Base-by-base conservation (phyloP, 2,797 vertebrate genomes). In the Scolopax bukidnonensis region DNA sequence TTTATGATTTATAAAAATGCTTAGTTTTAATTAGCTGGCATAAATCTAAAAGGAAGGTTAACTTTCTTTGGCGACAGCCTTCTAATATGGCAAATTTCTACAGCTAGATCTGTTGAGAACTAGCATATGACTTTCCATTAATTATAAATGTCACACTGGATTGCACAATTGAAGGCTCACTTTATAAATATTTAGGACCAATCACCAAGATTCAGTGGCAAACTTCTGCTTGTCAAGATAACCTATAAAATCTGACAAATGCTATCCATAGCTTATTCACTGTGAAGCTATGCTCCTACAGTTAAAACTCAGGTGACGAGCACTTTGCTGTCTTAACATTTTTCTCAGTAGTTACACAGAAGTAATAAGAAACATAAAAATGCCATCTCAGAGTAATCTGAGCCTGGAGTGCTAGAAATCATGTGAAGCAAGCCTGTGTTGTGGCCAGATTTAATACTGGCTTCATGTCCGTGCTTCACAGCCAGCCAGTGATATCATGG, bases 401-500 rank as follows among this genome's bases (percentile, higher is more conserved):
- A 94, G 50, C 54, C 19, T 27, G 11, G 11, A 87, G 24, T 41
- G 50, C 21, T 86, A 68, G 78, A 87, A 82, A 80, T 77, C 76
- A 92, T 12, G 25, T 85, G 91, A 95, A 95, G 45, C 38, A 75
- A 68, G 38, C 15, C 75, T 84, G 11, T 38, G 43, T 18, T 81
- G 43, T 51, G 60, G 53, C 33, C 93, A 95, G 4, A 96, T 90
- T 95, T 89, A 84, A 89, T 86, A 79, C 1, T 94, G 87, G 83
- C 81, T 93, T 65, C 41, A 25, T 45, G 33, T 92, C 32, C 0
- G 0, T 84, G 40, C 38, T 68, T 28, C 60, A 60, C 57, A 87
- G 90, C 81, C 95, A 97, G 67, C 53, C 74, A 83, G 7, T 70
- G 79, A 89, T 94, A 77, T 91, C 76, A 92, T 40, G 61, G 43